Evolutionary conservation across 2,113 vertebrate genomes (phyloP).

Genomic region (Labrus mixtus): DNA sequence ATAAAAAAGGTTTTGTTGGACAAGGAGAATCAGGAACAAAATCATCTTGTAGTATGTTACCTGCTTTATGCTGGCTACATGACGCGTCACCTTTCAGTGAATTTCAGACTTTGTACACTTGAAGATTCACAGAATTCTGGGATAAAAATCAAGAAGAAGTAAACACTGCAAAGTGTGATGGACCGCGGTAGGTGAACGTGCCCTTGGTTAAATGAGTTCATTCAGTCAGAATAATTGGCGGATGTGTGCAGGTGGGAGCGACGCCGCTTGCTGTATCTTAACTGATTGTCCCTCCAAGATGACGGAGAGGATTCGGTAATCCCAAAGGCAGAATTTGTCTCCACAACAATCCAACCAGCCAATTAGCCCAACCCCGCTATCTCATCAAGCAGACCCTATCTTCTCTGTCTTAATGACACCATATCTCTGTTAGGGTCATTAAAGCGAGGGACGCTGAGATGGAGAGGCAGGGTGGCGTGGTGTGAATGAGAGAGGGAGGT

Average conservation of each 20-base stretch:
- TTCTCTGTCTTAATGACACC: constrained; percentile 28
- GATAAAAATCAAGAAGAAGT: not conserved
- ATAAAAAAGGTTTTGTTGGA: too few species aligned
- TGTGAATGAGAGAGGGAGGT: constrained; percentile 9
- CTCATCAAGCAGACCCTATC: constrained; percentile 28
- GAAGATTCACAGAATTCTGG: not conserved
- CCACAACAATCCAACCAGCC: not conserved
- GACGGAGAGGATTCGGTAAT: not conserved
- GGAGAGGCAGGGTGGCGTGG: not conserved
- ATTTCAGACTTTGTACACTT: not conserved
- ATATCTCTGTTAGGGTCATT: constrained; percentile 13
- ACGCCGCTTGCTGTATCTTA: not conserved
- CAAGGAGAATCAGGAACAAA: too few species aligned
- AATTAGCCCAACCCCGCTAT: constrained; percentile 15
- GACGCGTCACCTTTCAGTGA: too few species aligned
- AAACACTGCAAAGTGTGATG: not conserved
- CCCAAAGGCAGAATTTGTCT: constrained; percentile 6
- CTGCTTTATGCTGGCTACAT: too few species aligned
- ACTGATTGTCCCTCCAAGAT: not conserved
- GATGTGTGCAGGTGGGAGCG: not conserved
- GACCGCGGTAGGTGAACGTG: not conserved
- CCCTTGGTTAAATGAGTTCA: not conserved
- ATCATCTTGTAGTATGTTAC: too few species aligned
- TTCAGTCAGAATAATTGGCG: not conserved
- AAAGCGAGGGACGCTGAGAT: constrained; percentile 24